A percentile compares a stretch with the other conserved stretches of the same genome.
Evolutionary conservation across 2,797 vertebrate genomes (phyloP).

Genomic region (Ibycter americanus): DNA sequence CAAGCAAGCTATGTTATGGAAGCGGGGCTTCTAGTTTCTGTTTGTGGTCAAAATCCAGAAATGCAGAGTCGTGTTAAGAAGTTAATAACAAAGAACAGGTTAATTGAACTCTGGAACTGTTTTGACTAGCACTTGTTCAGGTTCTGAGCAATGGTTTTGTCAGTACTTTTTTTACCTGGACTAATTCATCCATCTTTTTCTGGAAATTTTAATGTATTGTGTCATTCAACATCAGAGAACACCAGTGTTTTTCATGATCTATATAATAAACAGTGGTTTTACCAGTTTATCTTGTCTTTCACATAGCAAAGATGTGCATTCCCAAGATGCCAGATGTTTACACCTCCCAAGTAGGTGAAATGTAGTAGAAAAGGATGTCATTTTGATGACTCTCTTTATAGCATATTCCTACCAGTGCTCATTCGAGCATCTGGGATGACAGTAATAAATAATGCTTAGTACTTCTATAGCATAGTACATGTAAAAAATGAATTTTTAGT

Average conservation of each 20-base stretch:
- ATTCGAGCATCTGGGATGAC: neutral
- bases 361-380: slow-evolving; percentile 14
- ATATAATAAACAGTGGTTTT: neutral
- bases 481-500: slow-evolving; percentile 39
- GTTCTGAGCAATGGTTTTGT: neutral
- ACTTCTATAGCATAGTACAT: neutral
- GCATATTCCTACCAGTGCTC: slow-evolving; percentile 6
- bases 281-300: neutral
- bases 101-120: neutral
- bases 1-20: neutral
- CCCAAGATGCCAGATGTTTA: slow-evolving; percentile 49
- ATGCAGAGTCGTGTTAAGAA: neutral
- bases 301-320: neutral
- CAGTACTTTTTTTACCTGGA: neutral
- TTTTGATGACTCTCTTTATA: slow-evolving; percentile 53
- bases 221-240: neutral
- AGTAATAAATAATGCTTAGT: slow-evolving; percentile 56
- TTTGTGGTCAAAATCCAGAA: neutral
- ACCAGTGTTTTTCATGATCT: neutral
- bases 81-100: neutral
- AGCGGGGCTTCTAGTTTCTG: neutral
- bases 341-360: neutral
- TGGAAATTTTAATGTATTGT: neutral
- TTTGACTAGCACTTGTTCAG: neutral
- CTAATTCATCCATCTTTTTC: neutral